These are phyloP conservation scores for Melanotaenia nigrans DNA, from an alignment of 2,797 vertebrate species.

Conservation along the genomic window DNA sequence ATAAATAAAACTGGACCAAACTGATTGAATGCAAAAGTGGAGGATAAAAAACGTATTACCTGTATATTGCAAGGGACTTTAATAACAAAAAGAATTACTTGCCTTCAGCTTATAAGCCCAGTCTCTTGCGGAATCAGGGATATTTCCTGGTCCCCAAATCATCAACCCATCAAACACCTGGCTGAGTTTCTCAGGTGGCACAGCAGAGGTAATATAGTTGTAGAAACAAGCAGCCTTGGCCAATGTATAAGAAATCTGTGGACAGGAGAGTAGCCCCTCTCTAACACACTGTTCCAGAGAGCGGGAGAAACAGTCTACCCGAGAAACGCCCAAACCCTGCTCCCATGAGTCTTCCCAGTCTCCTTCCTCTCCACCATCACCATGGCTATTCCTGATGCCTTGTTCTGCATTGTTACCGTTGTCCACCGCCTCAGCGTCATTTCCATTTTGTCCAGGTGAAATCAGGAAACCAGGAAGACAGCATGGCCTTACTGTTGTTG, in stretches of 20 bases:
- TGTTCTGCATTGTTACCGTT: constrained; percentile 45
- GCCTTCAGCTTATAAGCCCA: constrained; percentile 85
- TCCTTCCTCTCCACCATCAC: constrained; percentile 50
- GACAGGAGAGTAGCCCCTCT: constrained; percentile 78
- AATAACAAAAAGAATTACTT: constrained; percentile 2
- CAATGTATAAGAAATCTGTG: constrained; percentile 77
- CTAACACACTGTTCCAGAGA: constrained; percentile 81
- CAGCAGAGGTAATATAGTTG: constrained; percentile 83
- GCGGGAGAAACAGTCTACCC: constrained; percentile 84
- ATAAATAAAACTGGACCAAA: background rate
- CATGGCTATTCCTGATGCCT: constrained; percentile 65
- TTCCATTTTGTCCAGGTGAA: constrained; percentile 58
- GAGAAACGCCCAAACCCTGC: constrained; percentile 76
- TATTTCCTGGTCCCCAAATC: constrained; percentile 46
- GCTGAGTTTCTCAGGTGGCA: constrained; percentile 83
- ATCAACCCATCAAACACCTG: constrained; percentile 77
- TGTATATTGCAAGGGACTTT: background rate
- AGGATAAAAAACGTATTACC: background rate
- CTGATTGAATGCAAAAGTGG: background rate
- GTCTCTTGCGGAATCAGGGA: constrained; percentile 55
- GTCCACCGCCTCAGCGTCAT: constrained; percentile 48
- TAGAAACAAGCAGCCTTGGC: constrained; percentile 83
- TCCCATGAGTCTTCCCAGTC: constrained; percentile 78
- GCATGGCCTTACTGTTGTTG: constrained; percentile 63
- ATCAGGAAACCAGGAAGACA: constrained; percentile 79